phyloP scores from a whole-genome alignment of 2,797 vertebrate species.

The Danio choprae region DNA sequence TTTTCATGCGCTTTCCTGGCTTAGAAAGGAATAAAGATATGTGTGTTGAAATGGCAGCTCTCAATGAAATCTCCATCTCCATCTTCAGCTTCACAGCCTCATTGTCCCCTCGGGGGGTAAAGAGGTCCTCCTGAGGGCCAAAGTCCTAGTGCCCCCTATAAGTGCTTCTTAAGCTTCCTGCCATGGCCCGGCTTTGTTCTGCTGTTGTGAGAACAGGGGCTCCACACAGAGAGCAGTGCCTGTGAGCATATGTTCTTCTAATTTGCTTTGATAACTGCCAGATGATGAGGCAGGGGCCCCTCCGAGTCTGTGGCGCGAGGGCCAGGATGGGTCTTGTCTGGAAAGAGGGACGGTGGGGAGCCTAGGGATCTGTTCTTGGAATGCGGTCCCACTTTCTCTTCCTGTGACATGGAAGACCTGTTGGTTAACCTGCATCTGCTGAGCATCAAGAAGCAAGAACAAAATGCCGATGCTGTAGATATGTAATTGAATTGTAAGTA shows the following conservation, averaged over 20 bases:
- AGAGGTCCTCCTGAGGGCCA: slow-evolving; percentile 54
- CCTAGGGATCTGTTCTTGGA: slow-evolving; percentile 63
- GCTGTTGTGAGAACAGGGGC: slow-evolving; percentile 58
- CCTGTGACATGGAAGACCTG: slow-evolving; percentile 60
- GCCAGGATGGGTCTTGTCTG: slow-evolving; percentile 62
- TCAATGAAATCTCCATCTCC: slow-evolving; percentile 52
- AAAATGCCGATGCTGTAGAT: slow-evolving; percentile 13
- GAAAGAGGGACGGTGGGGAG: slow-evolving; percentile 50
- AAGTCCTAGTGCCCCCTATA: slow-evolving; percentile 56
- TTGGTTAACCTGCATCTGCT: slow-evolving; percentile 46
- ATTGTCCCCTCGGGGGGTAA: slow-evolving; percentile 44
- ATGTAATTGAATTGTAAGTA: neutral
- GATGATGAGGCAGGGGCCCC: slow-evolving; percentile 66
- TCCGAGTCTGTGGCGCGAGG: slow-evolving; percentile 53
- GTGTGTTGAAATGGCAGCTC: slow-evolving; percentile 36
- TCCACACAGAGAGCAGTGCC: slow-evolving; percentile 49
- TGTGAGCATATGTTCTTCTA: slow-evolving; percentile 70
- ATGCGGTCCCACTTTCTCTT: slow-evolving; percentile 58
- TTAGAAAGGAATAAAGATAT: slow-evolving; percentile 52
- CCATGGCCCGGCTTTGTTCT: slow-evolving; percentile 65
- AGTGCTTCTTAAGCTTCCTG: slow-evolving; percentile 69
- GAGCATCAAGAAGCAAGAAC: slow-evolving; percentile 23
- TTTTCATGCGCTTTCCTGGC: slow-evolving; percentile 48
- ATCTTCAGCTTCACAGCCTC: neutral
- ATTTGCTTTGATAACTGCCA: slow-evolving; percentile 77